These are phyloP conservation scores for Leptarthrus brevirostris DNA, from an alignment of 2,888 invertebrate species.

Conservation along the genomic window DNA sequence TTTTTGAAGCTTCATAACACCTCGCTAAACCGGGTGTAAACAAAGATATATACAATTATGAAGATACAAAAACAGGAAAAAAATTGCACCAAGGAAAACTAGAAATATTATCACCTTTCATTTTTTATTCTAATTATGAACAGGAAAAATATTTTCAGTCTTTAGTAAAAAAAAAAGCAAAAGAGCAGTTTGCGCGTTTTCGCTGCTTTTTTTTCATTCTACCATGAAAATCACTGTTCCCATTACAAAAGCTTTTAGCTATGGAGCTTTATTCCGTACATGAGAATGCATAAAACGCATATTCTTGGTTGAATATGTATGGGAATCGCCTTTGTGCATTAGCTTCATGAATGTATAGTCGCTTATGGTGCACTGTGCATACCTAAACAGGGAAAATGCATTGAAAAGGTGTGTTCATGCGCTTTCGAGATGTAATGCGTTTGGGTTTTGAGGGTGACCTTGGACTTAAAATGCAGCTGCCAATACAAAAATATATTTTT, in stretches of 20 bases:
- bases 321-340: too few species aligned
- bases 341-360: too few species aligned
- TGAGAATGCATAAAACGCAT: too few species aligned
- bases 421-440: not conserved
- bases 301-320: too few species aligned
- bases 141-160: not conserved
- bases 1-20: not conserved
- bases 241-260: too few species aligned
- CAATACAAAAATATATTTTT: not conserved
- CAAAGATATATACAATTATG: not conserved
- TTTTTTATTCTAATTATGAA: not conserved
- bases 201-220: too few species aligned
- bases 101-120: not conserved
- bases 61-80: slow-evolving; percentile 6
- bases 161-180: not conserved
- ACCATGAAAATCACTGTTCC: too few species aligned
- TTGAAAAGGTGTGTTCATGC: not conserved
- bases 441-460: not conserved
- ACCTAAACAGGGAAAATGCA: too few species aligned
- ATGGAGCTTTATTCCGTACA: not conserved
- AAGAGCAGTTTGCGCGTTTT: not conserved
- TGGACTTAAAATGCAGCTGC: not conserved
- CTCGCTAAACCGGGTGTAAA: not conserved
- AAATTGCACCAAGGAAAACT: not conserved
- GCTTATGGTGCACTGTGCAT: too few species aligned